Conservation (phyloP, 2,888 invertebrate species). For the Callosobruchus maculatus region DNA sequence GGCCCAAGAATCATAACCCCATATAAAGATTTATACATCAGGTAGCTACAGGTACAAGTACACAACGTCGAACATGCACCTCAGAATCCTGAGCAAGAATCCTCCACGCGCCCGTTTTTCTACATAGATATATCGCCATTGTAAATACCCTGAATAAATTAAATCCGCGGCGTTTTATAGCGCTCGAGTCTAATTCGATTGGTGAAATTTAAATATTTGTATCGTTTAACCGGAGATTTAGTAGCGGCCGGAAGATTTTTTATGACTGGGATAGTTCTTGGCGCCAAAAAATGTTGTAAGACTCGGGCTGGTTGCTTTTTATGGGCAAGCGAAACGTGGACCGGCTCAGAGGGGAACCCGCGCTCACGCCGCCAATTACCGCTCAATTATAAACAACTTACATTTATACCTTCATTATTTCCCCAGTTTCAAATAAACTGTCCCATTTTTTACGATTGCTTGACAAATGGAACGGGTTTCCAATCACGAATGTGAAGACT, state of each 20-base stretch:
- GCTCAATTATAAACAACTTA: neutral
- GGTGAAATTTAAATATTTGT: constrained; percentile 35
- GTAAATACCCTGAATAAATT: constrained; percentile 19
- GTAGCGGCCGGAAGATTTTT: constrained; percentile 25
- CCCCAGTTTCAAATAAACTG: neutral
- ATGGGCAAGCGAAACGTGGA: constrained; percentile 9
- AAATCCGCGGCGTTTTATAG: constrained; percentile 28
- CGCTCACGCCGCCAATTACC: neutral
- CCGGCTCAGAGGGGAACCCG: neutral
- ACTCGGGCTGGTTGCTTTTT: constrained; percentile 9
- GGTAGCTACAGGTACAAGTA: constrained; percentile 18
- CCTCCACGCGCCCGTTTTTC: constrained; percentile 17
- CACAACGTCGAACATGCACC: constrained; percentile 25
- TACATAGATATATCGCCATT: constrained; percentile 8
- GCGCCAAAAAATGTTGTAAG: constrained; percentile 13
- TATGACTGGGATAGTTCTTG: constrained; percentile 36
- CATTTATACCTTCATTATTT: neutral
- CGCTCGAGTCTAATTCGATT: constrained; percentile 27
- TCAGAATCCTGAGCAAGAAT: constrained; percentile 20
- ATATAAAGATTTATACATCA: constrained; percentile 21
- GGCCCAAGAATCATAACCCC: neutral
- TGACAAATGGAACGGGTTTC: neutral
- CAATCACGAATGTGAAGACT: neutral
- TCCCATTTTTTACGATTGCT: neutral
- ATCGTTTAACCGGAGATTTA: constrained; percentile 32